These are phyloP conservation scores for Scolanthus callimorphus DNA, from an alignment of 92 coral and sea anemone genomes.

Conservation along the genomic window DNA sequence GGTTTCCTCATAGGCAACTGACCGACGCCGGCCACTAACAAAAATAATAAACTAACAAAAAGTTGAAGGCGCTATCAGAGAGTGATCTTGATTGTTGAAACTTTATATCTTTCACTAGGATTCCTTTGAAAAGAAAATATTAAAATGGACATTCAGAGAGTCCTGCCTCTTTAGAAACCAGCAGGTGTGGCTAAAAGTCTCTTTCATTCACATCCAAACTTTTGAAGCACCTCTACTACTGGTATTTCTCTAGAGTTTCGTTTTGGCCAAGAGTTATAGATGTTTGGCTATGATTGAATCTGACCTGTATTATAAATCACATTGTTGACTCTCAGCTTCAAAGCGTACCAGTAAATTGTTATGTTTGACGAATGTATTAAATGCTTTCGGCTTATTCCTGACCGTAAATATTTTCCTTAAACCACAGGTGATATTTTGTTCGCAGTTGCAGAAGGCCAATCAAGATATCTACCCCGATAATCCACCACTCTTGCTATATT, in stretches of 20 bases:
- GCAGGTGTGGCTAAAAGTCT: not conserved
- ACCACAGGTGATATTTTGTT: slow-evolving; percentile 16
- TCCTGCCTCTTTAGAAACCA: not conserved
- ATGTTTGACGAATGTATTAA: slow-evolving; percentile 22
- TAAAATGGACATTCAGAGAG: too few relatives aligned
- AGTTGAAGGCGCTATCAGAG: not conserved
- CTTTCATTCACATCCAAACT: too few relatives aligned
- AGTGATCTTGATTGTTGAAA: not conserved
- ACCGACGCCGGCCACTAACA: not conserved
- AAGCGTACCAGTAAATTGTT: slow-evolving; percentile 27
- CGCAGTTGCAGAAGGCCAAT: slow-evolving; percentile 5
- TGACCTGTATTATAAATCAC: not conserved
- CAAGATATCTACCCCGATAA: slow-evolving; percentile 21
- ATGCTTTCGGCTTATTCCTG: slow-evolving; percentile 14
- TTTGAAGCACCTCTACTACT: too few relatives aligned
- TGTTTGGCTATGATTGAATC: slow-evolving; percentile 6
- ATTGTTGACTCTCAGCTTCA: slow-evolving; percentile 13
- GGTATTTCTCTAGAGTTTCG: too few relatives aligned
- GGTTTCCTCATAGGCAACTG: not conserved
- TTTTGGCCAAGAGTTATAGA: not conserved
- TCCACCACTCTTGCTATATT: slow-evolving; percentile 14
- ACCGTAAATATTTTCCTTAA: slow-evolving; percentile 27
- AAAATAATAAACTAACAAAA: slow-evolving; percentile 1
- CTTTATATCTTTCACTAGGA: not conserved
- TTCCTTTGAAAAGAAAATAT: not conserved